Conservation (phyloP, 1,140 invertebrate species). For the Centruroides vittatus region DNA sequence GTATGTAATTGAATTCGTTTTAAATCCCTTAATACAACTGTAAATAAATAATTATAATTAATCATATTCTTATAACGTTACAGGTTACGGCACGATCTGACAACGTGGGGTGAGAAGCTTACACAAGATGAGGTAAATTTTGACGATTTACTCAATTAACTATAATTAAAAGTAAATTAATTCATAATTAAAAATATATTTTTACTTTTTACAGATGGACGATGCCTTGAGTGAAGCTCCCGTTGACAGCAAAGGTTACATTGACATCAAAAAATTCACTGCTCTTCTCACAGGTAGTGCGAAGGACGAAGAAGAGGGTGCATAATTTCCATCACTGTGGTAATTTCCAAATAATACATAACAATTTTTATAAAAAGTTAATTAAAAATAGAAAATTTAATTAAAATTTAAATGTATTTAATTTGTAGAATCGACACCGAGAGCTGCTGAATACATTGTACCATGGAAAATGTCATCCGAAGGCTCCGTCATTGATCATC, state of each 20-base stretch:
- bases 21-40: neutral
- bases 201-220: constrained; percentile 4
- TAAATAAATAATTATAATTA: neutral
- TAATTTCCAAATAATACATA: too few relatives aligned
- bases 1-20: constrained; percentile 24
- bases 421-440: too few relatives aligned
- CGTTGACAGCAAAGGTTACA: constrained; percentile 13
- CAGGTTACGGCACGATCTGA: constrained; percentile 81
- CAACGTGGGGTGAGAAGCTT: constrained; percentile 96
- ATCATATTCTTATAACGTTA: constrained; percentile 16
- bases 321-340: constrained; percentile 1
- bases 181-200: neutral
- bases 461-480: too few relatives aligned
- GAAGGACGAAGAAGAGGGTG: constrained; percentile 13
- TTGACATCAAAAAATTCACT: constrained; percentile 19
- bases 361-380: too few relatives aligned
- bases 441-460: too few relatives aligned
- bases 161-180: too few relatives aligned
- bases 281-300: constrained; percentile 16
- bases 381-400: too few relatives aligned
- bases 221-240: constrained; percentile 18
- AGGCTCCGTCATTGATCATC: too few relatives aligned
- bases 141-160: neutral
- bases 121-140: constrained; percentile 53
- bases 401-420: too few relatives aligned